These are phyloP conservation scores for Gallinago media DNA, from an alignment of 2,113 vertebrate genomes.

Conservation along the genomic window DNA sequence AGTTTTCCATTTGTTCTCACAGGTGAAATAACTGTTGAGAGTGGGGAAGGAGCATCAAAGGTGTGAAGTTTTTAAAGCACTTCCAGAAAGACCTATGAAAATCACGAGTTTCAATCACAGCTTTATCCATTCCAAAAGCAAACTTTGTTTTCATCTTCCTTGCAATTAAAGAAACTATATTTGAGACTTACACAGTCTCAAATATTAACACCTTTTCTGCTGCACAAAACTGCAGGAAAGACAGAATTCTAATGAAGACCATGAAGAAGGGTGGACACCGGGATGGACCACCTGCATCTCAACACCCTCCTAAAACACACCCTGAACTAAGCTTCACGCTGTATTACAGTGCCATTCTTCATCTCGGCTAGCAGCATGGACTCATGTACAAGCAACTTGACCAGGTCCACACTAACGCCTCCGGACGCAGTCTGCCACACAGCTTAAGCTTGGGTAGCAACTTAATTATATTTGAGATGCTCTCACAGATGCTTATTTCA, in stretches of 20 bases:
- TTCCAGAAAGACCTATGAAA: neutral
- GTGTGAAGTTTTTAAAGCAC: neutral
- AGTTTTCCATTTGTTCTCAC: neutral
- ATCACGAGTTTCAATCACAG: neutral
- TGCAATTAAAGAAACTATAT: neutral
- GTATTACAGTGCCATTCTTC: fast-evolving
- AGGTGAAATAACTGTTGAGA: neutral
- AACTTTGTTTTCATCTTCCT: conserved; percentile 6
- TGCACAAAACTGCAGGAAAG: neutral
- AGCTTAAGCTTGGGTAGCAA: neutral
- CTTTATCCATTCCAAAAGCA: neutral
- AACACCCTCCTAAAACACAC: neutral
- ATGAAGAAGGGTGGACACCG: neutral
- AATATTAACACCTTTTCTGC: neutral
- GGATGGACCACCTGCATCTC: neutral
- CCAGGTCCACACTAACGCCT: neutral
- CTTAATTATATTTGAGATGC: neutral
- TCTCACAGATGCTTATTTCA: neutral
- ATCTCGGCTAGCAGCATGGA: neutral
- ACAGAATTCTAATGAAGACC: neutral
- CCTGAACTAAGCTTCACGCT: neutral
- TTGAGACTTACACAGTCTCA: neutral
- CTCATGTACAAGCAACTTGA: fast-evolving
- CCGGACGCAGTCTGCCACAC: neutral
- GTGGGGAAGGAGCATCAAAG: neutral